Evolutionary conservation across 2,797 vertebrate genomes (phyloP), one percentile per base, ranked within the genome.

Genomic region (Florisuga fusca): DNA sequence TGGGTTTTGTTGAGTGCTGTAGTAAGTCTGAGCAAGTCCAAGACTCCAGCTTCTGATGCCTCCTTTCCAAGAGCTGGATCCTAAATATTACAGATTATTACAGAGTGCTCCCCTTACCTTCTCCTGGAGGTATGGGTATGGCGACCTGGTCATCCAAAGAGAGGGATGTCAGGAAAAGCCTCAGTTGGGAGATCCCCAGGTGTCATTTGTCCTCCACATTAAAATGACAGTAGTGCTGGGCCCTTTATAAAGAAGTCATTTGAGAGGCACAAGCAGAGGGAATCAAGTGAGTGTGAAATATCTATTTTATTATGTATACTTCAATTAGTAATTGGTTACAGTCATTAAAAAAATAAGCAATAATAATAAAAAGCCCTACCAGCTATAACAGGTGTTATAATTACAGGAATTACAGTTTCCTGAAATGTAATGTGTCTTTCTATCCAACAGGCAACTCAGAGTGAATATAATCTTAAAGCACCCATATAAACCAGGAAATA

Each of bases 311-410:
- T 91, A 57, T 36, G 14, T 80, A 27, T 76, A 21, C 22, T 62
- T 90, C 25, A 80, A 78, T 77, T 58, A 53, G 31, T 82, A 76
- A 69, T 53, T 0, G 0, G 33, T 75, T 86, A 38, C 11, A 69
- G 29, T 45, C 12, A 79, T 88, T 88, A 84, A 91, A 93, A 93
- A 91, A 81, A 64, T 77, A 83, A 87, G 58, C 8, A 57, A 78
- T 17, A 92, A 93, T 73, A 13, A 27, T 82, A 9, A 82, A 94
- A 91, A 72, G 1, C 1, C 22, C 12, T 31, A 80, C 27, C 33
- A 78, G 10, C 48, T 84, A 7, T 73, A 81, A 66, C 29, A 68
- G 29, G 4, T 48, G 31, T 34, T 59, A 38, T 64, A 85, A 79
- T 86, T 78, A 53, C 18, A 86, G 31, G 17, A 72, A 63, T 72